Evolutionary conservation across 2,113 vertebrate species (phyloP), one percentile per base, ranked within the genome.

Genomic region (Microcebus tavaratra): DNA sequence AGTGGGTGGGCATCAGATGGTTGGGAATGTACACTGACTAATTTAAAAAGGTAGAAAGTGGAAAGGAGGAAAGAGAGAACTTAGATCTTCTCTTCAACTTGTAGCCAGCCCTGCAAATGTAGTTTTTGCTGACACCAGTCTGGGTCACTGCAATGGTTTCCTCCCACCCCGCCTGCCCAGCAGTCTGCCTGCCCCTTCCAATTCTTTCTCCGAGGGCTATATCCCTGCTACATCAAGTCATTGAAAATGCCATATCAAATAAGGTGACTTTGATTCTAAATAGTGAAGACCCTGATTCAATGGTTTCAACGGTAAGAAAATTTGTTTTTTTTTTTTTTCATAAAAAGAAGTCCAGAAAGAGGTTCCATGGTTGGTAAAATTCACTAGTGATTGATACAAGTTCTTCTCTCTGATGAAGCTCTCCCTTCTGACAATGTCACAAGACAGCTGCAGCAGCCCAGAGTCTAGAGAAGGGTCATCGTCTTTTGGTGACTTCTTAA

Each of bases 81-180:
- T 50, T n/a, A 15, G 61, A 55, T 63, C 6, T 84, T 76, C 23
- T 29, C 39, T 29, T 57, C 34, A 1, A 11, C 67, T 42, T 4
- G 1, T 3, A 1, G 15, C 14, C 6, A 13, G 31, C 25, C 14
- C 23, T 9, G 11, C 0, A 5, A 50, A 42, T 45, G 17, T 1
- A 36, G 29, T 9, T 2, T 6, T 39, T 63, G 25, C 25, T 48
- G 1, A n/a, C 12, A 18, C 7, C 42, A 20, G 8, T 55, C 73
- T 29, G 65, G 31, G 17, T 36, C 36, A n/a, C 42, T 21, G 21
- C 15, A 17, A 6, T 3, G 15, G 12, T n/a, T 55, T 36, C 61
- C 55, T 83, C 3, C 36, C 27, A 36, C 61, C 13, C 23, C 23
- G 9, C 8, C 21, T 42, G 29, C 17, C 27, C 53, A 48, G 39